These are phyloP conservation scores for Planococcus citri DNA, from an alignment of 1,140 invertebrate genomes.

Conservation along the genomic window DNA sequence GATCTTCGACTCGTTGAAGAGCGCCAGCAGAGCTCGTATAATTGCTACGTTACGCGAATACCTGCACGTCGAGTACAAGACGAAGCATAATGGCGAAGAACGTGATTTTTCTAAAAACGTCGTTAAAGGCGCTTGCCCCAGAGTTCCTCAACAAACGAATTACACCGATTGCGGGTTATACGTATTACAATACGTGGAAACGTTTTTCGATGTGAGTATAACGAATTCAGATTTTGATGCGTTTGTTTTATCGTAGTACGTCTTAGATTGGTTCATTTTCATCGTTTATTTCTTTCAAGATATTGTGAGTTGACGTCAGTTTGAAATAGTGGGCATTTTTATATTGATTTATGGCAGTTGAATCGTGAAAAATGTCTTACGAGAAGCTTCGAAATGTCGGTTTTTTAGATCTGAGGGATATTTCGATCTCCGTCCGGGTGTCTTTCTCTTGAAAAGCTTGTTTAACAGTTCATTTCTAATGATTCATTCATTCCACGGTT, in stretches of 20 bases:
- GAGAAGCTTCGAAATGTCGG: too few relatives aligned
- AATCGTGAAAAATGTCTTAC: too few relatives aligned
- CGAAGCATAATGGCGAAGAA: slow-evolving; percentile 48
- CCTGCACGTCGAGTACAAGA: slow-evolving; percentile 74
- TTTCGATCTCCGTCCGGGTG: too few relatives aligned
- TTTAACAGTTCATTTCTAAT: too few relatives aligned
- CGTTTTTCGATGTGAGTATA: slow-evolving; percentile 70
- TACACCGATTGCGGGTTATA: slow-evolving; percentile 94
- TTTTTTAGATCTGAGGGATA: too few relatives aligned
- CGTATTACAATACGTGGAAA: slow-evolving; percentile 89
- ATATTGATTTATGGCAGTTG: too few relatives aligned
- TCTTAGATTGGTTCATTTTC: neutral
- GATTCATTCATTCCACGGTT: too few relatives aligned
- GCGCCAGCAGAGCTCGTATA: slow-evolving; percentile 61
- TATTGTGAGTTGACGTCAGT: too few relatives aligned
- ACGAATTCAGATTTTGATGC: too few relatives aligned
- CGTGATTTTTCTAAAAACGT: slow-evolving; percentile 62
- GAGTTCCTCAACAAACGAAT: slow-evolving; percentile 93
- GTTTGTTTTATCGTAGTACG: neutral
- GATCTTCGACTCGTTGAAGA: slow-evolving; percentile 85
- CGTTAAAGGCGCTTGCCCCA: slow-evolving; percentile 68
- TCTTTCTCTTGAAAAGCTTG: too few relatives aligned
- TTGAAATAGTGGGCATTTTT: too few relatives aligned
- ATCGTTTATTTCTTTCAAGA: too few relatives aligned
- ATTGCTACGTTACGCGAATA: slow-evolving; percentile 80